Evolutionary conservation across 2,797 vertebrate genomes (phyloP).

Genomic region (Chelmon rostratus): DNA sequence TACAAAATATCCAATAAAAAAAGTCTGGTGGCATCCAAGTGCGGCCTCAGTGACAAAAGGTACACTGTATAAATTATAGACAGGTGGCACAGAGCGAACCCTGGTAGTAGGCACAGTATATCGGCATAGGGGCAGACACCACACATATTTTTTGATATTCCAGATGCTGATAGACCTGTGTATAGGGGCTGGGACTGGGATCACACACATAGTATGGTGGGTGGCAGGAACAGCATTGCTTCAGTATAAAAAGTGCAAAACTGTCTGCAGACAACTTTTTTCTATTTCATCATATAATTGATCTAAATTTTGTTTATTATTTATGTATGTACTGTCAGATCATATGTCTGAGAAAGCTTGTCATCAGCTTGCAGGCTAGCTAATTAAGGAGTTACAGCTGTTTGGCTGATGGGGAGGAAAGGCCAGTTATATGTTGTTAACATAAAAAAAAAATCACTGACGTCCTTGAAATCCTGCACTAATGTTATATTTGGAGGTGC

Average conservation of each 20-base stretch:
- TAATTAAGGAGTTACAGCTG: not conserved
- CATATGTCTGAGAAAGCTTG: not conserved
- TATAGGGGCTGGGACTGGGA: constrained; percentile 49
- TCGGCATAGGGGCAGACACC: constrained; percentile 77
- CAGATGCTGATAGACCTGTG: constrained; percentile 47
- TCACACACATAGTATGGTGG: constrained; percentile 3
- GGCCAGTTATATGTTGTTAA: no score
- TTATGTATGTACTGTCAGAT: not conserved
- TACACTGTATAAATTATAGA: constrained; percentile 42
- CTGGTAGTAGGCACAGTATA: constrained; percentile 31
- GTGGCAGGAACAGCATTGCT: constrained; percentile 14
- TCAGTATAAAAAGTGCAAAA: not conserved
- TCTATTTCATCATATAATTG: no score
- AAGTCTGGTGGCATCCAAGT: not conserved
- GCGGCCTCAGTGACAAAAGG: constrained; percentile 35
- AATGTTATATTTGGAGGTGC: no score
- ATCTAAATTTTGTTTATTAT: no score
- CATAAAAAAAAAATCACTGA: no score
- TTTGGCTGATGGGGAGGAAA: not conserved
- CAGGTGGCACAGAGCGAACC: constrained; percentile 48
- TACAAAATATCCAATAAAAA: constrained; percentile 45
- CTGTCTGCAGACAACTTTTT: no score
- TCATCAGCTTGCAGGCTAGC: not conserved
- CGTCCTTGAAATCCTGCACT: no score
- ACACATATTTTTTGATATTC: constrained; percentile 54